Percentiles rank a stretch among this genome's conserved stretches.
Conservation (phyloP, 2,113 vertebrate species). For the Tetrao urogallus region DNA sequence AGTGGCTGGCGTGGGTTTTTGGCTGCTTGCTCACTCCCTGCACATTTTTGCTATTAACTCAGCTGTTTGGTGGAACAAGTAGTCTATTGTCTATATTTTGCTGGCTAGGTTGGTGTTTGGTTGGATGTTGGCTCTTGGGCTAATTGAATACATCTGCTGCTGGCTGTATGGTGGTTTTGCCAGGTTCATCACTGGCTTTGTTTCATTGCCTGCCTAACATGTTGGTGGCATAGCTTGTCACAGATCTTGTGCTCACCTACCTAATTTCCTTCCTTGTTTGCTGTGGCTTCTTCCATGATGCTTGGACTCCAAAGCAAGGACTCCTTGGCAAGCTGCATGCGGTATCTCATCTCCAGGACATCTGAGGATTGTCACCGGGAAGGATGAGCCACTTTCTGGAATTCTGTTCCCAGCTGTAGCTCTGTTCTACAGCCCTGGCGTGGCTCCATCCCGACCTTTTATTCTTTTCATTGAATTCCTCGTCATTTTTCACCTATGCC, state of each 20-base stretch:
- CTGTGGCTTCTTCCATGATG: neutral
- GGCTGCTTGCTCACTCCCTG: constrained; percentile 46
- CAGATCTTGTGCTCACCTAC: neutral
- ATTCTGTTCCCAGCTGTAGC: constrained; percentile 19
- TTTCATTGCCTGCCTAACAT: constrained; percentile 19
- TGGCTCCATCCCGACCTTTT: neutral
- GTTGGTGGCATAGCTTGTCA: constrained; percentile 12
- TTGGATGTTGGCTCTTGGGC: constrained; percentile 71
- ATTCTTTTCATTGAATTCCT: neutral
- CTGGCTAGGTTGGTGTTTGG: constrained; percentile 71
- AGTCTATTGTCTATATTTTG: constrained; percentile 63
- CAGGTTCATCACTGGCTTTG: constrained; percentile 58
- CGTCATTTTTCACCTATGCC: neutral
- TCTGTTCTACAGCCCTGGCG: constrained; percentile 17
- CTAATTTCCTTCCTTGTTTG: constrained; percentile 8
- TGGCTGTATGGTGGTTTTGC: constrained; percentile 49
- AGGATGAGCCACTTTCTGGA: constrained; percentile 37
- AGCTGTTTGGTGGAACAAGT: constrained; percentile 75
- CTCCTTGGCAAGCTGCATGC: neutral
- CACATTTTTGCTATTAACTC: constrained; percentile 75
- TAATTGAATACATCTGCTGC: constrained; percentile 75
- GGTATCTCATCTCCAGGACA: neutral
- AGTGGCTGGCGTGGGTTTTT: constrained; percentile 65
- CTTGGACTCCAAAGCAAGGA: neutral
- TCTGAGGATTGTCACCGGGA: neutral